Percentiles rank a stretch among this genome's conserved stretches.
Conservation (phyloP, 2,888 invertebrate genomes). For the Axea sp. region DNA sequence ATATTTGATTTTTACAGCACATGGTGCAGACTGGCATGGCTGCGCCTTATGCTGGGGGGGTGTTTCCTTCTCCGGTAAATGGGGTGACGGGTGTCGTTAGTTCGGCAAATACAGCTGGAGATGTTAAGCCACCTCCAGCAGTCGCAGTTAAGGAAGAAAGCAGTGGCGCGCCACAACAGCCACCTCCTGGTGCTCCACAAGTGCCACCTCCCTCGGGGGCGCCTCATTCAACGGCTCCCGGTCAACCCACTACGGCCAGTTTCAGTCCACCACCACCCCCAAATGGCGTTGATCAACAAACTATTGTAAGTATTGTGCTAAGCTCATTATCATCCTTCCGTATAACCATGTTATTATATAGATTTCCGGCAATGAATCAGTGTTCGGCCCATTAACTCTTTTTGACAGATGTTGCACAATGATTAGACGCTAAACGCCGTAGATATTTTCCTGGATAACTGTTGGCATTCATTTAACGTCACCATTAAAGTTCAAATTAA, state of each 20-base stretch:
- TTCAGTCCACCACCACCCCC: constrained; percentile 82
- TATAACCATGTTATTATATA: background rate
- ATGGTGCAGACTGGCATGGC: constrained; percentile 96
- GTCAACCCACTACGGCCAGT: constrained; percentile 78
- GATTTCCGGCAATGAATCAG: background rate
- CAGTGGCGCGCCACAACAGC: constrained; percentile 73
- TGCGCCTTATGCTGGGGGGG: constrained; percentile 83
- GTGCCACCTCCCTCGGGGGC: constrained; percentile 73
- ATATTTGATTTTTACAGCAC: constrained; percentile 85
- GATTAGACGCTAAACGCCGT: too few relatives aligned
- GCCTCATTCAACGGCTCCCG: constrained; percentile 73
- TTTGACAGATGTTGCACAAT: too few relatives aligned
- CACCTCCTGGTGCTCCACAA: constrained; percentile 78
- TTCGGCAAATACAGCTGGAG: constrained; percentile 81
- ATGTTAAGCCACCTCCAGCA: constrained; percentile 78
- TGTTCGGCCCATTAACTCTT: background rate
- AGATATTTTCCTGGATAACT: too few relatives aligned
- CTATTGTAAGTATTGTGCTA: constrained; percentile 73
- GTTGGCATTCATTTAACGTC: too few relatives aligned
- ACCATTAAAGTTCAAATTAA: too few relatives aligned
- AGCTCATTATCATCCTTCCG: constrained; percentile 6
- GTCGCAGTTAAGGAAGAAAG: constrained; percentile 78
- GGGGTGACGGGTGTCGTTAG: constrained; percentile 78
- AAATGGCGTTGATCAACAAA: constrained; percentile 79
- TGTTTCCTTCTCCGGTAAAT: constrained; percentile 83